Evolutionary conservation across 2,113 vertebrate species (phyloP).

Genomic region (Dicentrarchus labrax): DNA sequence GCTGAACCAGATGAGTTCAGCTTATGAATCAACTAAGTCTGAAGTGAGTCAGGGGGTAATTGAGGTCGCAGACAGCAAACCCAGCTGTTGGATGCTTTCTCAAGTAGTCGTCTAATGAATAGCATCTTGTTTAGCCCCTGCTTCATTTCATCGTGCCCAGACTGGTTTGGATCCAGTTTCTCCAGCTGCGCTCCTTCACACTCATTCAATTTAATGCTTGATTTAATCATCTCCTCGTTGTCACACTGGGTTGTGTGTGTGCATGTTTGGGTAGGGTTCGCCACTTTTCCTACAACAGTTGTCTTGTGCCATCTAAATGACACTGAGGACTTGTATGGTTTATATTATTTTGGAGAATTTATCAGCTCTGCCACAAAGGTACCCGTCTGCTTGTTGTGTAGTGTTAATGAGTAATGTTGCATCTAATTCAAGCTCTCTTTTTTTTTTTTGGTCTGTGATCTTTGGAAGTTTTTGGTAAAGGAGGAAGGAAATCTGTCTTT

Average conservation of each 20-base stretch:
- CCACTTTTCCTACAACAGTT: slow-evolving; percentile 41
- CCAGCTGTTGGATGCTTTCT: slow-evolving; percentile 73
- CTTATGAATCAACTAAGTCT: slow-evolving; percentile 34
- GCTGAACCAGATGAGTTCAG: slow-evolving; percentile 23
- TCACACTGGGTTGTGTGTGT: slow-evolving; percentile 35
- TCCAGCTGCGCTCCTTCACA: slow-evolving; percentile 72
- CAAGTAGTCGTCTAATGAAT: slow-evolving; percentile 70
- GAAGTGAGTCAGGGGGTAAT: slow-evolving; percentile 66
- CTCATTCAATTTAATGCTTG: slow-evolving; percentile 73
- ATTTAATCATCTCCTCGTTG: slow-evolving; percentile 62
- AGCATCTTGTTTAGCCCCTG: slow-evolving; percentile 76
- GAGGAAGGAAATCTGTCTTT: background rate
- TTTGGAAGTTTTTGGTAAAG: background rate
- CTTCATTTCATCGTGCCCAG: slow-evolving; percentile 50
- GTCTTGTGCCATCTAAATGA: slow-evolving; percentile 37
- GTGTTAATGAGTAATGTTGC: background rate
- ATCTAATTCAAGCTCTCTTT: background rate
- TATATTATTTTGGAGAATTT: background rate
- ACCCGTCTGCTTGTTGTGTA: background rate
- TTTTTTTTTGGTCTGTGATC: background rate
- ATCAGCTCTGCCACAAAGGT: background rate
- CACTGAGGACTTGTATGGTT: background rate
- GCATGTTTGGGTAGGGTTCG: slow-evolving; percentile 14
- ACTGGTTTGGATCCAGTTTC: slow-evolving; percentile 66
- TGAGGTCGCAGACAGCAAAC: slow-evolving; percentile 71